These are phyloP conservation scores for Atherinosoma microstoma DNA, from an alignment of 2,797 vertebrate genomes.

Conservation along the genomic window DNA sequence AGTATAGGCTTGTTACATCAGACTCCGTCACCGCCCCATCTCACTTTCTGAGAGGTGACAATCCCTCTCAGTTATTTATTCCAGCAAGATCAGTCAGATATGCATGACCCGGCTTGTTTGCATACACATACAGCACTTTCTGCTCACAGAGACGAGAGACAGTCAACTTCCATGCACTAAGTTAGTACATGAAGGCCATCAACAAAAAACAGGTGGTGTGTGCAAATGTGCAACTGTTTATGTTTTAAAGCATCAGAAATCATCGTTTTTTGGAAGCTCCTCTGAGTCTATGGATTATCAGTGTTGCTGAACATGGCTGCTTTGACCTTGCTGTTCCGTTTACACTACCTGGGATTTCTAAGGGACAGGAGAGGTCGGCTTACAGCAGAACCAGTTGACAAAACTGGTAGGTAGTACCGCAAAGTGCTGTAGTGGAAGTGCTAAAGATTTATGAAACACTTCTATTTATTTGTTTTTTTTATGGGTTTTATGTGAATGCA, in stretches of 20 bases:
- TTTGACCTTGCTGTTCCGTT: constrained; percentile 60
- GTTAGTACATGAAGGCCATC: constrained; percentile 1
- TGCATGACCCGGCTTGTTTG: constrained; percentile 47
- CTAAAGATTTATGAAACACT: background rate
- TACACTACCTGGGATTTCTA: constrained; percentile 69
- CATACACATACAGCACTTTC: constrained; percentile 25
- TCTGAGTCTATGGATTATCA: constrained; percentile 24
- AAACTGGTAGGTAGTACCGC: constrained; percentile 52
- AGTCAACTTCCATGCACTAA: constrained; percentile 7
- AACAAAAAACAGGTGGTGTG: background rate
- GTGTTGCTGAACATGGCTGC: constrained; percentile 60
- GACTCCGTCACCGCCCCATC: background rate
- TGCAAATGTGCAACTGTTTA: constrained; percentile 11
- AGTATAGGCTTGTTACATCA: constrained; percentile 31
- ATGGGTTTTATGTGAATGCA: constrained; percentile 3
- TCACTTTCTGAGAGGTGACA: constrained; percentile 56
- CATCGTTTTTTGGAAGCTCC: background rate
- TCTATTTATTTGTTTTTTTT: background rate
- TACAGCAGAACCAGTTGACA: constrained; percentile 30
- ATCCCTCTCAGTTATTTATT: constrained; percentile 74
- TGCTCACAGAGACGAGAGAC: constrained; percentile 21
- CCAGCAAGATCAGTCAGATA: constrained; percentile 62
- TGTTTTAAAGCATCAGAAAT: background rate
- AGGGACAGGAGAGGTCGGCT: constrained; percentile 62
- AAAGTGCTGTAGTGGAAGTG: background rate